Evolutionary conservation across 2,888 invertebrate species (phyloP).

Genomic region (Tridacna gigas): DNA sequence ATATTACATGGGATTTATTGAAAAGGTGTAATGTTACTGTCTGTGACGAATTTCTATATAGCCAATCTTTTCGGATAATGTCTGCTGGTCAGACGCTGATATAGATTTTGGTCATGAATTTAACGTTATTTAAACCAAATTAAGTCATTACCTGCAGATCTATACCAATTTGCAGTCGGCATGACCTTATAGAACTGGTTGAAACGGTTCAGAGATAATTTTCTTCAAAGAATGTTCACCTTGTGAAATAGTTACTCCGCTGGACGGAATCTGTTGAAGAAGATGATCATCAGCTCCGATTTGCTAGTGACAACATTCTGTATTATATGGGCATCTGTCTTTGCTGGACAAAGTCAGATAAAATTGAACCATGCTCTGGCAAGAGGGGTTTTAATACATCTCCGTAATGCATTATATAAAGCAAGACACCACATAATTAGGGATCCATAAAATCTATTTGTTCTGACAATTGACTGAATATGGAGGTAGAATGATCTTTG

Average conservation of each 20-base stretch:
- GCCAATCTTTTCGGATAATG: constrained; percentile 15
- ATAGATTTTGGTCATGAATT: constrained; percentile 3
- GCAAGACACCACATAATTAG: too few species aligned
- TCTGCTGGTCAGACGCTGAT: constrained; percentile 41
- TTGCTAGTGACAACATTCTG: neutral
- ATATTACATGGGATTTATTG: neutral
- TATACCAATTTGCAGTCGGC: too few species aligned
- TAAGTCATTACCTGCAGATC: too few species aligned
- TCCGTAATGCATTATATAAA: too few species aligned
- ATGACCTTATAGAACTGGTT: neutral
- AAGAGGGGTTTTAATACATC: too few species aligned
- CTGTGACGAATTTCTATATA: constrained; percentile 16
- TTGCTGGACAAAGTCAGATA: too few species aligned
- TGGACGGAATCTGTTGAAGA: constrained; percentile 59
- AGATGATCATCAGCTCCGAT: constrained; percentile 6
- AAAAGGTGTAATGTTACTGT: constrained; percentile 1
- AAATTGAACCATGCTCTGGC: too few species aligned
- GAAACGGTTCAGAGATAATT: constrained; percentile 10
- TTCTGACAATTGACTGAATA: too few species aligned
- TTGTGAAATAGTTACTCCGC: constrained; percentile 46
- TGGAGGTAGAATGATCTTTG: too few species aligned
- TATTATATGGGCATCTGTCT: too few species aligned
- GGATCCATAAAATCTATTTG: too few species aligned
- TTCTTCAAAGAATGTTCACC: constrained; percentile 49
- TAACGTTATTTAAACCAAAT: neutral